Evolutionary conservation across 2,888 invertebrate genomes (phyloP).

Genomic region (Aporophyla nigra): DNA sequence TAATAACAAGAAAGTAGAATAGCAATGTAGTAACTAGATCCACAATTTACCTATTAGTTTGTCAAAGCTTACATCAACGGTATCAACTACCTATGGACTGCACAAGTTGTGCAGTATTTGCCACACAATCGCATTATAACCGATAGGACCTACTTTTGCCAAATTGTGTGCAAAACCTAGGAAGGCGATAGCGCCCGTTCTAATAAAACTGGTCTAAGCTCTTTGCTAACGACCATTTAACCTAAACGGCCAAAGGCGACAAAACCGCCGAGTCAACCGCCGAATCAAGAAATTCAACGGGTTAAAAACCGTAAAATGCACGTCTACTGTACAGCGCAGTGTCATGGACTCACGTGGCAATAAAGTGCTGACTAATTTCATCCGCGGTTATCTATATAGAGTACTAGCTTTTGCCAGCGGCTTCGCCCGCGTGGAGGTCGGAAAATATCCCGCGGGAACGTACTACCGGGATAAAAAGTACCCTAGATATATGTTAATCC

Average conservation of each 20-base stretch:
- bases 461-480: too few species aligned
- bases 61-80: too few species aligned
- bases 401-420: too few species aligned
- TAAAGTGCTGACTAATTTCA: background rate
- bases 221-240: background rate
- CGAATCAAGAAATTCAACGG: too few species aligned
- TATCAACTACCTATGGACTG: background rate
- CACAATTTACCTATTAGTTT: background rate
- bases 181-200: background rate
- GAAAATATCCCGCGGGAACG: too few species aligned
- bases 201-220: background rate
- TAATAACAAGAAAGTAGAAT: background rate
- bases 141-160: background rate
- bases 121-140: background rate
- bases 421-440: too few species aligned
- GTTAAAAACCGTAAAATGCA: background rate
- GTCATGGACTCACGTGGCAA: background rate
- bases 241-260: background rate
- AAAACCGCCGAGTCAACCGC: too few species aligned
- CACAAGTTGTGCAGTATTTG: background rate
- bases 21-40: background rate
- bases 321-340: background rate
- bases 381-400: background rate
- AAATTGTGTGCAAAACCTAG: background rate
- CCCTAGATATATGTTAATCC: too few species aligned